These are phyloP conservation scores for Epizoanthus scotinus DNA, from an alignment of 92 coral and sea anemone genomes.

Conservation along the genomic window DNA sequence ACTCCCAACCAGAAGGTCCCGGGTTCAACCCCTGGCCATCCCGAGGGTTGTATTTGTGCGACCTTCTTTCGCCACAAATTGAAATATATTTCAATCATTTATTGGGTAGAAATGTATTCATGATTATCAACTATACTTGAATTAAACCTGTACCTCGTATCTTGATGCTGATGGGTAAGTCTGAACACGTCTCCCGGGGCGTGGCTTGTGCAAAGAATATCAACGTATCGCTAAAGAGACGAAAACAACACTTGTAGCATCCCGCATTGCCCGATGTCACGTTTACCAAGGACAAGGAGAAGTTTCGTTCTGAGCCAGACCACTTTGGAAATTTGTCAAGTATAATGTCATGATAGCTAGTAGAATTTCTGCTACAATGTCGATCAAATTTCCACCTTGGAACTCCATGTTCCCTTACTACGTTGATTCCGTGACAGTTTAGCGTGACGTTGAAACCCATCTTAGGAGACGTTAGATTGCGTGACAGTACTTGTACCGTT, in stretches of 20 bases:
- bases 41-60: too few species aligned
- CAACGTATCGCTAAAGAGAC: not conserved
- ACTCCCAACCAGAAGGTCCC: too few species aligned
- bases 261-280: conserved; percentile 8
- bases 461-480: not conserved
- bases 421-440: conserved; percentile 5
- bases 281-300: conserved; percentile 3
- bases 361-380: conserved; percentile 8
- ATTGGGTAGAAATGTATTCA: too few species aligned
- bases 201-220: not conserved
- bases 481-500: conserved; percentile 7
- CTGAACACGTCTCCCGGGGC: not conserved
- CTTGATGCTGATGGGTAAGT: not conserved
- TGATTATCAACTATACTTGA: too few species aligned
- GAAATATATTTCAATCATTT: too few species aligned
- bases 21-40: too few species aligned
- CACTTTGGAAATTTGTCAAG: not conserved
- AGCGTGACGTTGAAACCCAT: conserved; percentile 18
- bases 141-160: not conserved
- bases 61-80: too few species aligned
- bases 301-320: not conserved
- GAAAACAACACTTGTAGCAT: conserved; percentile 26
- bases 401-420: not conserved
- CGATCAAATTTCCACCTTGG: conserved; percentile 17
- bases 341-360: not conserved